Base-by-base conservation (phyloP, 2,113 vertebrate species). In the Elephas maximus region DNA sequence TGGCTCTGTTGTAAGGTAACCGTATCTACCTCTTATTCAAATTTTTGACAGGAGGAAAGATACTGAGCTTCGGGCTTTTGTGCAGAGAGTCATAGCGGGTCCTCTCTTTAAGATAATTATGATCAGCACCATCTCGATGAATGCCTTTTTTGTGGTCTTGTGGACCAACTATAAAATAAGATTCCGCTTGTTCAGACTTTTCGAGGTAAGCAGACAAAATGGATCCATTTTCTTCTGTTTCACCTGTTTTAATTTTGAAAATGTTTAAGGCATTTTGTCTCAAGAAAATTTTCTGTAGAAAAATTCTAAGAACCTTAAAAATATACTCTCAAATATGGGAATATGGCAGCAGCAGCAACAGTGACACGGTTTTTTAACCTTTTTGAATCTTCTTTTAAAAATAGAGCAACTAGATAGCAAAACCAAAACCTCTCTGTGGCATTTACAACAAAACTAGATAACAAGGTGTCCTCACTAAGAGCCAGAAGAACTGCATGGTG, bases 141-240 rank as follows among this genome's bases (percentile, higher is more conserved):
- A 97, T 73, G 92, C 95, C 26, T 21, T 96, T 48, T 33, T 88
- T 23, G 6, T 93, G 44, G 94, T 94, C 88, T 67, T 98, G 53
- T 74, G 74, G 88, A 97, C 98, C 9, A 7, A 90, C 77, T 97
- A 94, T 83, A 4, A 77, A 28, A 67, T 85, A 76, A 90, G 17
- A 51, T 88, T 74, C 48, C 14, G 0, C 0, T 33, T 97, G 8
- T 97, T 80, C 92, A 78, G 12, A 41, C 0, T 95, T 80, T 82
- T 48, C 44, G 96, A 98, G 98, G 98, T 98, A 97, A 98, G 98
- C n/a, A 83, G 67, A 90, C 51, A 87, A 63, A 79, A 44, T 6
- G 37, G 44, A 24, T 57, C 6, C 6, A 45, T 73, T 94, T 85
- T 95, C n/a, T 90, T 76, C 20, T 84, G 1, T 96, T 77, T 88